Evolutionary conservation across 2,797 vertebrate species (phyloP), one percentile per base, ranked within the genome.

Genomic region (Amazona finschi): DNA sequence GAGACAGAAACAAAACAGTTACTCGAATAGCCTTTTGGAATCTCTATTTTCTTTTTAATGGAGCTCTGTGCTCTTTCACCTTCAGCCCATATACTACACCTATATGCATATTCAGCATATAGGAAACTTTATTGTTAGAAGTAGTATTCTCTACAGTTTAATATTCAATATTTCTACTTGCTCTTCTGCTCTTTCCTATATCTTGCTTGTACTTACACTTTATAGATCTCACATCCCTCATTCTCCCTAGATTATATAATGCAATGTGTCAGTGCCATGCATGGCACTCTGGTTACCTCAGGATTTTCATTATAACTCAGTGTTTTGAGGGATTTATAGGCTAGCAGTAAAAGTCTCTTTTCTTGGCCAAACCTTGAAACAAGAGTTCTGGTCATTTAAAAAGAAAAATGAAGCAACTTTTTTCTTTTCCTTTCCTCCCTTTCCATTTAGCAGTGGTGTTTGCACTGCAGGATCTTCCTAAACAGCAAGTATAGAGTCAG

Each of bases 271-370:
- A 57, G 83, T 90, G 77, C 87, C 83, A 77, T 82, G 85, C 80
- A 69, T 79, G 95, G 87, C 80, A 87, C 80, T 84, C 30, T 43
- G 50, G 80, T 96, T 96, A 94, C 91, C 85, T 96, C 94, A 95
- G 93, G 67, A 85, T 95, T 95, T 97, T 93, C 89, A 96, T 96
- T 96, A 74, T 84, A 91, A 94, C 74, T 94, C 57, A 85, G 12
- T 80, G 77, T 93, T 96, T 95, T 70, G 93, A 86, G 91, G 71
- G 85, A 93, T 93, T 96, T 95, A 95, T 95, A 87, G 62, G 53
- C 77, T 74, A 94, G 83, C 74, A 87, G 65, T 96, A 95, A 96
- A 96, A 95, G 74, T 50, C 47, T 86, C 41, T 71, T 71, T 95
- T 93, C 80, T 93, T 94, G 89, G 77, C 90, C 88, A 92, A 96